Evolutionary conservation across 2,113 vertebrate genomes (phyloP).

Genomic region (Pagrus major): DNA sequence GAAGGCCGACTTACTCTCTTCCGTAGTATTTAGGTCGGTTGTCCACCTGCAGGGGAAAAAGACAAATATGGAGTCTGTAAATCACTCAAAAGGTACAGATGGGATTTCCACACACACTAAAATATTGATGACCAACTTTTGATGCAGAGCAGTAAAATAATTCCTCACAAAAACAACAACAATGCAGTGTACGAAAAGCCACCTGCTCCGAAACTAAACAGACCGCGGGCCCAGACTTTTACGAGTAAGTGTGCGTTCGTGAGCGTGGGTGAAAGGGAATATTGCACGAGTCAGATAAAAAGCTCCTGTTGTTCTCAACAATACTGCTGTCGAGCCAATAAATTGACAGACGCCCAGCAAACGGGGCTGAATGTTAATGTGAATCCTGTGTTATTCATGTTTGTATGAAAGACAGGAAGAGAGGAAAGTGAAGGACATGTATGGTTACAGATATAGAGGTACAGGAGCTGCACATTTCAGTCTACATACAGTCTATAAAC

Average conservation of each 20-base stretch:
- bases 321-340: slow-evolving; percentile 68
- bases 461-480: background rate
- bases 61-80: background rate
- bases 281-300: slow-evolving; percentile 62
- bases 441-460: too few species aligned
- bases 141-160: background rate
- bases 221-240: background rate
- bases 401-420: background rate
- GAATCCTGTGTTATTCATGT: background rate
- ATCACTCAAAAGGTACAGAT: background rate
- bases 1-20: slow-evolving; percentile 92
- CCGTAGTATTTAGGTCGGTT: slow-evolving; percentile 99
- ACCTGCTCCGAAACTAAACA: background rate
- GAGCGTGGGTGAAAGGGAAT: slow-evolving; percentile 43
- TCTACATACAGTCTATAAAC: too few species aligned
- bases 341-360: slow-evolving; percentile 46
- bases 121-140: background rate
- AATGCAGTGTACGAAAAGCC: background rate
- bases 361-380: slow-evolving; percentile 49
- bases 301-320: slow-evolving; percentile 31
- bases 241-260: background rate
- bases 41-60: slow-evolving; percentile 89
- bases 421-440: background rate
- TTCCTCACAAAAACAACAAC: background rate
- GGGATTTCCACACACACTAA: background rate